Conservation (phyloP, 2,888 invertebrate genomes). For the Exocentrus adspersus region DNA sequence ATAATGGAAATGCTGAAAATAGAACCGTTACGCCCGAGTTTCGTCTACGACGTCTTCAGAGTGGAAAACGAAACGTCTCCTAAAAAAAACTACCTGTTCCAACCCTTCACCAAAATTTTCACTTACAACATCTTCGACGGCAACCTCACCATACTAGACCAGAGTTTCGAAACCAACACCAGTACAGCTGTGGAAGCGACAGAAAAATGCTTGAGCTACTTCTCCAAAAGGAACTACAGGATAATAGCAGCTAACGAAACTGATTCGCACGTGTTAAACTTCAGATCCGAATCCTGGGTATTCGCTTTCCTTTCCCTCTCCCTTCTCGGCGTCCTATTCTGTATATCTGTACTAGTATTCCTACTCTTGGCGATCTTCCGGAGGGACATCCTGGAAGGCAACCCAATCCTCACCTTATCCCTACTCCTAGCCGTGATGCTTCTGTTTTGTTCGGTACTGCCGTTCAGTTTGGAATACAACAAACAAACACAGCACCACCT, state of each 20-base stretch:
- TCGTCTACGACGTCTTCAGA: conserved; percentile 56
- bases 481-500: conserved; percentile 41
- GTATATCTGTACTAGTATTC: conserved; percentile 73
- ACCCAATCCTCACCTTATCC: conserved; percentile 68
- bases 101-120: conserved; percentile 52
- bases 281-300: conserved; percentile 67
- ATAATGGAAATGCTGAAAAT: conserved; percentile 54
- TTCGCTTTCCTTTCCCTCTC: conserved; percentile 73
- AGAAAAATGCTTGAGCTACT: conserved; percentile 31
- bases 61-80: conserved; percentile 43
- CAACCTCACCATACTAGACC: conserved; percentile 51
- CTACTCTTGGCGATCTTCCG: conserved; percentile 72
- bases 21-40: conserved; percentile 53
- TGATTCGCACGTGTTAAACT: conserved; percentile 24
- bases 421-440: conserved; percentile 64
- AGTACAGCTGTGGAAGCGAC: background rate
- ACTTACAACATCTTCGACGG: conserved; percentile 56
- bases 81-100: conserved; percentile 44
- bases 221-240: conserved; percentile 23
- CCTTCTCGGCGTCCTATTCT: conserved; percentile 72
- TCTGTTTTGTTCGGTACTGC: conserved; percentile 65
- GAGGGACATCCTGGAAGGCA: conserved; percentile 74
- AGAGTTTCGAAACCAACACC: conserved; percentile 36
- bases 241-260: conserved; percentile 15
- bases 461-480: conserved; percentile 64